Percentiles rank a stretch among this genome's conserved stretches.
phyloP scores from a whole-genome alignment of 1,140 invertebrate genomes.

The Globodera ellingtonae region DNA sequence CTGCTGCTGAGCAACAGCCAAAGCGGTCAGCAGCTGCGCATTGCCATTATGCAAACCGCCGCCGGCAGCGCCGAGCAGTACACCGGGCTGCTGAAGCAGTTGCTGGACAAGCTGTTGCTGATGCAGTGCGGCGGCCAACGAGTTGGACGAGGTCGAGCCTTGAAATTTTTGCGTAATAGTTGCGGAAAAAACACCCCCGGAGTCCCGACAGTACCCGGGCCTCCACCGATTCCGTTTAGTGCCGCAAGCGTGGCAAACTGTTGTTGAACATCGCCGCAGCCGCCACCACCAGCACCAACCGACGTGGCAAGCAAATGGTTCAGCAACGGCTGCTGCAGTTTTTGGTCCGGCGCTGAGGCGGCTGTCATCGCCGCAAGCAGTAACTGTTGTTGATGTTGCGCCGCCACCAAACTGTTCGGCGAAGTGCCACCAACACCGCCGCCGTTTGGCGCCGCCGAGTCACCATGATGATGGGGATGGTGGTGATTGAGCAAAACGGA shows the following conservation, averaged over 20 bases:
- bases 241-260: slow-evolving; percentile 32
- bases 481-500: slow-evolving; percentile 18
- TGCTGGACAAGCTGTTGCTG: slow-evolving; percentile 73
- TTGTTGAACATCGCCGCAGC: slow-evolving; percentile 21
- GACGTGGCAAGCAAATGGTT: slow-evolving; percentile 32
- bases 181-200: too few species aligned
- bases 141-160: too few species aligned
- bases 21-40: slow-evolving; percentile 14
- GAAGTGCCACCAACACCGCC: not conserved
- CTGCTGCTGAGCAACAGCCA: slow-evolving; percentile 56
- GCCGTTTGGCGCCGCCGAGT: not conserved
- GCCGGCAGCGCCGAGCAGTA: slow-evolving; percentile 30
- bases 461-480: not conserved
- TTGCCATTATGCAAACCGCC: slow-evolving; percentile 3
- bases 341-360: slow-evolving; percentile 14
- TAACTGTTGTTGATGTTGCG: slow-evolving; percentile 27
- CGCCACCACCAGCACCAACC: not conserved
- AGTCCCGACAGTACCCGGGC: too few species aligned
- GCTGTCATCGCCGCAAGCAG: slow-evolving; percentile 22
- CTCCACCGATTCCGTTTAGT: not conserved
- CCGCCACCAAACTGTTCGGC: slow-evolving; percentile 13
- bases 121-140: slow-evolving; percentile 70
- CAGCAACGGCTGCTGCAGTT: slow-evolving; percentile 21
- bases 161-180: too few species aligned
- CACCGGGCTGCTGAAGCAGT: not conserved